Percentiles rank a stretch among this genome's conserved stretches.
Evolutionary conservation across 2,797 vertebrate species (phyloP).

Genomic region (Hephaestus fuliginosus): DNA sequence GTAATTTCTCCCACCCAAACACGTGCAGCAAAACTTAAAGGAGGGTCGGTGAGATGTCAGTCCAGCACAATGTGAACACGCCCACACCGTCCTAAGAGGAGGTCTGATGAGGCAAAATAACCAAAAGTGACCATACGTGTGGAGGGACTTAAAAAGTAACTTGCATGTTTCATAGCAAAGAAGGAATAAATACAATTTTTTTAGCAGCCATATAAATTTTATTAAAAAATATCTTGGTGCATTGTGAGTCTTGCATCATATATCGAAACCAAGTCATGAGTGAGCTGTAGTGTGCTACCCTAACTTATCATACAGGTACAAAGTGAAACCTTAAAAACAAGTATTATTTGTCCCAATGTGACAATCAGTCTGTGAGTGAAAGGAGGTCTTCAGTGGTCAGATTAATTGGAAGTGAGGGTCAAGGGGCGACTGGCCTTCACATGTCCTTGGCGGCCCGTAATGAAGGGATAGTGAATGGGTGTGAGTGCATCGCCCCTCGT

Average conservation of each 20-base stretch:
- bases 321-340: slow-evolving; percentile 6
- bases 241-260: not conserved
- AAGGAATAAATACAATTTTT: not conserved
- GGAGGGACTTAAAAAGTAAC: not conserved
- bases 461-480: slow-evolving; percentile 79
- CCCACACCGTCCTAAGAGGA: not conserved
- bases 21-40: not conserved
- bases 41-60: not conserved
- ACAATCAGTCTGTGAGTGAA: slow-evolving; percentile 36
- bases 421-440: slow-evolving; percentile 77
- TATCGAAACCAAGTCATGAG: not conserved
- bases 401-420: slow-evolving; percentile 70
- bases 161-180: not conserved
- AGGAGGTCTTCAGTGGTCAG: slow-evolving; percentile 58
- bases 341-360: slow-evolving; percentile 31
- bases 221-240: not conserved
- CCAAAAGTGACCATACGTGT: not conserved
- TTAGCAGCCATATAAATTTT: not conserved
- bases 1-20: not conserved
- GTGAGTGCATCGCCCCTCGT: slow-evolving; percentile 65
- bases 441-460: slow-evolving; percentile 80
- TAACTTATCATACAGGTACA: not conserved
- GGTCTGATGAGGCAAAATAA: not conserved
- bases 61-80: not conserved
- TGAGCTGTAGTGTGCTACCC: not conserved